Evolutionary conservation across 2,797 vertebrate genomes (phyloP).

Genomic region (Steatocranus sp.): DNA sequence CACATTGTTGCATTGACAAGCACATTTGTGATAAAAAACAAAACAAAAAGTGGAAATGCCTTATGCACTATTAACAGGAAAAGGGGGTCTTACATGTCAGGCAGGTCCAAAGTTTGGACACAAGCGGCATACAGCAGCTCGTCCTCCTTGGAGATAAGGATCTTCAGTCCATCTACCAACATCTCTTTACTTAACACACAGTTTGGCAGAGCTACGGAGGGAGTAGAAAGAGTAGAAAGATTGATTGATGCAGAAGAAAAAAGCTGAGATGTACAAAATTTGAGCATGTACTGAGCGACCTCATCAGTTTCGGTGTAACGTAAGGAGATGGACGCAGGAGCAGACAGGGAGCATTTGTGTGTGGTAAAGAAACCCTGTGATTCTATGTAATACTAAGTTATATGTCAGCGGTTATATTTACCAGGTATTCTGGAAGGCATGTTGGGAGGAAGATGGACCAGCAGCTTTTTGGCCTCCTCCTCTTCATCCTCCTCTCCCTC

Average conservation of each 20-base stretch:
- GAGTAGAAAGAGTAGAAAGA: conserved; percentile 4
- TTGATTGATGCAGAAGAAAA: conserved; percentile 15
- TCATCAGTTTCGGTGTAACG: conserved; percentile 22
- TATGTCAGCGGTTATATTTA: conserved; percentile 29
- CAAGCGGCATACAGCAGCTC: conserved; percentile 92
- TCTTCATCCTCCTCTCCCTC: conserved; percentile 82
- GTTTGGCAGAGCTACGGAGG: conserved; percentile 73
- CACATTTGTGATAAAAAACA: neutral
- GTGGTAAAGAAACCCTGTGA: neutral
- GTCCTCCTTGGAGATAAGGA: conserved; percentile 95
- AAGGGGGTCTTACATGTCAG: conserved; percentile 86
- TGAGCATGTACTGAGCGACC: neutral
- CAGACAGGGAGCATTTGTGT: neutral
- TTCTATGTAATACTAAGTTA: conserved; percentile 19
- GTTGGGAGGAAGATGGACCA: conserved; percentile 62
- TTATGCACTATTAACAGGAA: neutral
- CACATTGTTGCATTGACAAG: neutral
- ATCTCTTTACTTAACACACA: conserved; percentile 91
- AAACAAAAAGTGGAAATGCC: neutral
- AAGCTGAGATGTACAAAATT: conserved; percentile 18
- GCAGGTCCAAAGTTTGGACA: conserved; percentile 90
- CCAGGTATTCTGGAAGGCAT: conserved; percentile 71
- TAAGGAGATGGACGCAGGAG: neutral
- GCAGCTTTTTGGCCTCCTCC: conserved; percentile 34
- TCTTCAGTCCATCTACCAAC: conserved; percentile 89